A percentile compares a stretch with the other conserved stretches of the same genome.
phyloP scores from a whole-genome alignment of 2,797 vertebrate genomes.

The Morus bassanus region DNA sequence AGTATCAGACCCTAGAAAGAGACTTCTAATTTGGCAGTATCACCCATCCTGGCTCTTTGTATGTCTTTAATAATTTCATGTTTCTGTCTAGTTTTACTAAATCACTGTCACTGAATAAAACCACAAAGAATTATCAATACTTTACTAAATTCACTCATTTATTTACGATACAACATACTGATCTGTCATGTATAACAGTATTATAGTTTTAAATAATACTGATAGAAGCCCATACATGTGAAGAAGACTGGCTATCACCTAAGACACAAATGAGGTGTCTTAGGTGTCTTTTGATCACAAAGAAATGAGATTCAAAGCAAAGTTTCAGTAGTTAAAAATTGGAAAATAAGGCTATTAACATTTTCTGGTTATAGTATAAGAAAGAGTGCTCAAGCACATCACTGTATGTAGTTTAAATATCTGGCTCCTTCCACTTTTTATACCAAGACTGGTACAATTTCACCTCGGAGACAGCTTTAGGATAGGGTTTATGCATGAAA shows the following conservation, averaged over 20 bases:
- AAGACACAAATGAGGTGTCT: neutral
- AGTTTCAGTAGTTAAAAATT: neutral
- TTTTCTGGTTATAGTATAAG: neutral
- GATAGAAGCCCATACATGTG: neutral
- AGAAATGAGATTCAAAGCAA: neutral
- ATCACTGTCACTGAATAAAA: neutral
- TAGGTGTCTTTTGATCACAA: neutral
- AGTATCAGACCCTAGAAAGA: slow-evolving; percentile 17
- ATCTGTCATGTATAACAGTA: neutral
- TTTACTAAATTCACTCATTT: neutral
- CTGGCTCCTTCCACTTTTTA: neutral
- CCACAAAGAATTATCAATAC: neutral
- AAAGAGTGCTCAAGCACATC: neutral
- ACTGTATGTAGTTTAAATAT: neutral
- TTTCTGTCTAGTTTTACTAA: slow-evolving; percentile 6
- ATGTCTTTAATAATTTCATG: neutral
- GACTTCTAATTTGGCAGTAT: slow-evolving; percentile 13
- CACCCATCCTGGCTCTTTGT: neutral
- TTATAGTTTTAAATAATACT: neutral
- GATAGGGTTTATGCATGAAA: slow-evolving; percentile 22
- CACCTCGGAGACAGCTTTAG: slow-evolving; percentile 33
- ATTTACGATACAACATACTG: neutral
- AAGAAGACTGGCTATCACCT: neutral
- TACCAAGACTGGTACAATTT: neutral
- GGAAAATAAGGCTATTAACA: neutral